phyloP scores from a whole-genome alignment of 2,797 vertebrate species.

The Argyrosomus regius region DNA sequence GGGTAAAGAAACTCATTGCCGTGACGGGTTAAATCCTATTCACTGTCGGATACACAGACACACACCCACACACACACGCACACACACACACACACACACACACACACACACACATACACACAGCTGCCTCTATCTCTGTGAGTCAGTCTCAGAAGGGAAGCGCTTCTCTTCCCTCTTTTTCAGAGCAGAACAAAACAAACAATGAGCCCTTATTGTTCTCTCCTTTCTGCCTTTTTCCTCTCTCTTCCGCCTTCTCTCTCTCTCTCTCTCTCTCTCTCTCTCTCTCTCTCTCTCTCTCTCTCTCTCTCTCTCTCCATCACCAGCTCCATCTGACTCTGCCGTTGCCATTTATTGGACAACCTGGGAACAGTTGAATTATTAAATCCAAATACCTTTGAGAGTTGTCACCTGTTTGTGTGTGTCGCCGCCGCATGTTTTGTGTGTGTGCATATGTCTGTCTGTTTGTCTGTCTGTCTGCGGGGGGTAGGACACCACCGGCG shows the following conservation, averaged over 20 bases:
- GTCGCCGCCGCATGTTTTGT: constrained; percentile 12
- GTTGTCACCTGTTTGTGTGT: constrained; percentile 47
- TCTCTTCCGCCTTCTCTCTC: constrained; percentile 72
- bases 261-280: constrained; percentile 65
- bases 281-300: constrained; percentile 55
- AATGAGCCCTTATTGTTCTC: constrained; percentile 84
- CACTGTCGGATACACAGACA: constrained; percentile 67
- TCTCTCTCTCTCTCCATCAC: constrained; percentile 30
- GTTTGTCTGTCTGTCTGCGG: constrained; percentile 38
- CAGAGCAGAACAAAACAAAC: constrained; percentile 86
- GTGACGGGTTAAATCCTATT: constrained; percentile 86
- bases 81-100: constrained; percentile 55
- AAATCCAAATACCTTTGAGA: constrained; percentile 57
- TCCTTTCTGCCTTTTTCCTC: constrained; percentile 77
- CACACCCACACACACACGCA: constrained; percentile 41
- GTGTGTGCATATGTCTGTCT: constrained; percentile 14
- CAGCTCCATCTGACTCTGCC: constrained; percentile 40
- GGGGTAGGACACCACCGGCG: constrained; percentile 41
- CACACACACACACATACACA: constrained; percentile 43
- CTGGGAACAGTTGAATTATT: constrained; percentile 61
- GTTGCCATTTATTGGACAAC: constrained; percentile 48
- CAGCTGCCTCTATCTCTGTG: constrained; percentile 82
- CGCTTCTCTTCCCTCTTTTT: constrained; percentile 84
- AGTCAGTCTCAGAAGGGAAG: constrained; percentile 84
- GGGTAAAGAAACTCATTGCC: constrained; percentile 85